Evolutionary conservation across 2,888 invertebrate genomes (phyloP), one percentile per base, ranked within the genome.

Genomic region (Tortrix viridana): DNA sequence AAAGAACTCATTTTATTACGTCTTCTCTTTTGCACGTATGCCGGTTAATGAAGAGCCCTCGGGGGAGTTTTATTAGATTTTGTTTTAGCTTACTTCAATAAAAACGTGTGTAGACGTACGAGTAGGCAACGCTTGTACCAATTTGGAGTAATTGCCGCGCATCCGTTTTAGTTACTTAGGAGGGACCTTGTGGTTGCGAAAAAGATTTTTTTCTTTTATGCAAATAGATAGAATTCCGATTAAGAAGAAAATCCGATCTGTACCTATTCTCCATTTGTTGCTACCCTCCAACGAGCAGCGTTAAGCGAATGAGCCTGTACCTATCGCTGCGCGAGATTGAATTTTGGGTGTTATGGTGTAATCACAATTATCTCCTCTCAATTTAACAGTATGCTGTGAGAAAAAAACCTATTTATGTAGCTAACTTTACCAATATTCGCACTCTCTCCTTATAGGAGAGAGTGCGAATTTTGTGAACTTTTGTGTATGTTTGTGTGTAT

Each of bases 1-100:
- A 61, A 63, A 63, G 58, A 63, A 58, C 58, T 58, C 63, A 52
- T 57, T 58, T 63, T 63, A 63, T 58, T 58, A 18, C 54, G 53
- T 58, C 48, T 53, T 52, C 58, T 63, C 63, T 58, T 58, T 63
- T 63, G 63, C 63, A 63, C 63, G 57, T 58, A 58, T 63, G 63
- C 32, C 41, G 52, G 52, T 48, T 63, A 63, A 63, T 63, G 63
- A 63, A 58, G 63, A 53, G 63, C 63, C 63, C 58, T 63, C 52
- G 32, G 63, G 63, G 47, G 48, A 58, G 53, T 53, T 58, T 63
- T 63, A 63, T 63, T 63, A 58, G 58, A 63, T 63, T 63, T 58
- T 63, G 53, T 63, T 63, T 63, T 53, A 63, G 44, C 63, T 57
- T 52, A 43, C 44, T 55, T 44, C 57, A 48, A 63, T 63, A 58